These are phyloP conservation scores for Eurypyga helias DNA, from an alignment of 2,113 vertebrate genomes.

Conservation along the genomic window DNA sequence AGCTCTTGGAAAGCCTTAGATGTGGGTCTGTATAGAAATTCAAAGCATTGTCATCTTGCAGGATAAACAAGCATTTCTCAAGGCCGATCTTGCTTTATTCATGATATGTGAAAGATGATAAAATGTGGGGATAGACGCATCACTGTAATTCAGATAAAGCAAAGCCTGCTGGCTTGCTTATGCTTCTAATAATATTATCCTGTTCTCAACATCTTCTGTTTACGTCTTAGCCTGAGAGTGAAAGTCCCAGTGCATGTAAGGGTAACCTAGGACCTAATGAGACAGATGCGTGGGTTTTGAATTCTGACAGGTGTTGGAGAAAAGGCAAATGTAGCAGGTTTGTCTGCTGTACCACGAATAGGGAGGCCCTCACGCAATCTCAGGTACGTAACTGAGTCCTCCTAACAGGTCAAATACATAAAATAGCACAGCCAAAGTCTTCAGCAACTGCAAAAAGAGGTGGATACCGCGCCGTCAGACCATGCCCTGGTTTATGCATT, in stretches of 20 bases:
- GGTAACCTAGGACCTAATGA: not conserved
- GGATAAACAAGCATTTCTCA: constrained; percentile 20
- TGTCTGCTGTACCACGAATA: not conserved
- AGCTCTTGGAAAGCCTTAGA: constrained; percentile 7
- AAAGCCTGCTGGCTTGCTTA: not conserved
- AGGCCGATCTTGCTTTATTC: not conserved
- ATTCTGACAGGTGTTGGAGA: not conserved
- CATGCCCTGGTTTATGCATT: not conserved
- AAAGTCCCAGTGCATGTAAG: not conserved
- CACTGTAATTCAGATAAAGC: not conserved
- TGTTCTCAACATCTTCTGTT: not conserved
- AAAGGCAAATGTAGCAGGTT: not conserved
- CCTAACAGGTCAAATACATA: not conserved
- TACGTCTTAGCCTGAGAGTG: not conserved
- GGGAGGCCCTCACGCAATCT: not conserved
- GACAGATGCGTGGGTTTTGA: not conserved
- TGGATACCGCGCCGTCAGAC: not conserved
- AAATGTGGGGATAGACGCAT: not conserved
- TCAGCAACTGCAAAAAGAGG: not conserved
- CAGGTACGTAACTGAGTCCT: not conserved
- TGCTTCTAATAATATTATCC: not conserved
- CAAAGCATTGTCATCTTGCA: not conserved
- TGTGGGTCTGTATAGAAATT: not conserved
- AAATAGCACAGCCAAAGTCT: not conserved
- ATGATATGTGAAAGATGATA: not conserved